These are phyloP conservation scores for Dendrolimus pini DNA, from an alignment of 2,888 invertebrate genomes.

Conservation along the genomic window DNA sequence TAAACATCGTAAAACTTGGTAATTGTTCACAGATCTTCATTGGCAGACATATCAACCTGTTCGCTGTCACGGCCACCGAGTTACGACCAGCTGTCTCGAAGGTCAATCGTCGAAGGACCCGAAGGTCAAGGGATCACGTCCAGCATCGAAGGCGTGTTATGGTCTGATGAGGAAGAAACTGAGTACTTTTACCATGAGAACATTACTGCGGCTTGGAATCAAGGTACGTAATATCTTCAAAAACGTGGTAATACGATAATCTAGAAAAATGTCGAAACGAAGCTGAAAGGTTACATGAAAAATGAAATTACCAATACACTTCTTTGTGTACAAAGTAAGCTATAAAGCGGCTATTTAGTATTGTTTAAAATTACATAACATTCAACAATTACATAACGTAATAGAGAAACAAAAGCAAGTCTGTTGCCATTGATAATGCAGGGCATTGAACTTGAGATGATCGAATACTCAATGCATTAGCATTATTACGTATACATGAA, in stretches of 20 bases:
- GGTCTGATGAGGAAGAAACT: constrained; percentile 73
- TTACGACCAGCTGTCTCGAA: constrained; percentile 62
- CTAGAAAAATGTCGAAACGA: not conserved
- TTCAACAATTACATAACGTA: not conserved
- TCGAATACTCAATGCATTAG: not conserved
- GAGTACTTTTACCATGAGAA: constrained; percentile 73
- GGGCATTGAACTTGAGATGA: not conserved
- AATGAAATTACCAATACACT: too few relatives aligned
- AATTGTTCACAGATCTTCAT: constrained; percentile 29
- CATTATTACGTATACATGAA: not conserved
- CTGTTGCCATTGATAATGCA: not conserved
- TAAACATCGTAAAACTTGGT: not conserved
- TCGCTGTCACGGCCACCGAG: constrained; percentile 61
- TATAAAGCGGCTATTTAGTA: not conserved
- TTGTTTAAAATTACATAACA: not conserved
- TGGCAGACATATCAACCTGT: constrained; percentile 52
- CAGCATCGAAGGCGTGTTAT: constrained; percentile 70
- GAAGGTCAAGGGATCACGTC: constrained; percentile 60
- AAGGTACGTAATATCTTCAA: constrained; percentile 44
- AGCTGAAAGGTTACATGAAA: too few relatives aligned
- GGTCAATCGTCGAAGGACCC: constrained; percentile 58
- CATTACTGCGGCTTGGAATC: constrained; percentile 65
- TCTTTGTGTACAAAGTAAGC: not conserved
- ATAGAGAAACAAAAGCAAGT: not conserved
- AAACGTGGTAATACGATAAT: not conserved